phyloP scores from a whole-genome alignment of 2,797 vertebrate species.

The Sebastolobus altivelis region DNA sequence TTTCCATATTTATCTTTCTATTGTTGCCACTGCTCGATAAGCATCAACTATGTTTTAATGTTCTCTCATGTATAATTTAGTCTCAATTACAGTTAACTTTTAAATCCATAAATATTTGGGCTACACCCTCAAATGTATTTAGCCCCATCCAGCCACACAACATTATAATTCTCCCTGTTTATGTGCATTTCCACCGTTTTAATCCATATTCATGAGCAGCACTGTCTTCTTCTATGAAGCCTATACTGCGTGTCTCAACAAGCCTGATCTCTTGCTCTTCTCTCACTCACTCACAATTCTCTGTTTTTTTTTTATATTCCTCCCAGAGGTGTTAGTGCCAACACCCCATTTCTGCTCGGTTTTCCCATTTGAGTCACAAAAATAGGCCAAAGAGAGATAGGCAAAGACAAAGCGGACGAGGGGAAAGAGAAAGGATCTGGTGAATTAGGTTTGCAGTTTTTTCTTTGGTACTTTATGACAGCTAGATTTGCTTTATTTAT shows the following conservation, averaged over 20 bases:
- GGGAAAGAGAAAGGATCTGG: background rate
- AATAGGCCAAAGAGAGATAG: slow-evolving; percentile 38
- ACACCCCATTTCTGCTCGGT: slow-evolving; percentile 9
- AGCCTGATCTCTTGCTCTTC: slow-evolving; percentile 23
- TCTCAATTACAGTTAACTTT: background rate
- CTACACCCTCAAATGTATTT: background rate
- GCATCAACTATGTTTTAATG: background rate
- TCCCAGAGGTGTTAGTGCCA: slow-evolving; percentile 20
- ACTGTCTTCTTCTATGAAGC: slow-evolving; percentile 20
- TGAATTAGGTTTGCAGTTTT: background rate
- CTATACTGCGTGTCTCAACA: slow-evolving; percentile 22
- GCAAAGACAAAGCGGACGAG: background rate
- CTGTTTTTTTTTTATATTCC: slow-evolving; percentile 18
- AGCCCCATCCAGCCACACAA: background rate
- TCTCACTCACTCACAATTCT: slow-evolving; percentile 40
- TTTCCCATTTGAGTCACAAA: slow-evolving; percentile 22
- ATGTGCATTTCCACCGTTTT: background rate
- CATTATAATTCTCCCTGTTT: slow-evolving; percentile 6
- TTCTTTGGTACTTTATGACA: background rate
- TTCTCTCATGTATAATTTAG: background rate
- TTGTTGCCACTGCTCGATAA: background rate
- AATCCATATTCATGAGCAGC: slow-evolving; percentile 34
- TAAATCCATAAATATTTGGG: background rate
- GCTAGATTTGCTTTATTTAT: background rate
- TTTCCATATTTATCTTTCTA: background rate